Evolutionary conservation across 2,888 invertebrate genomes (phyloP), one percentile per base, ranked within the genome.

Genomic region (Poecilus cupreus): DNA sequence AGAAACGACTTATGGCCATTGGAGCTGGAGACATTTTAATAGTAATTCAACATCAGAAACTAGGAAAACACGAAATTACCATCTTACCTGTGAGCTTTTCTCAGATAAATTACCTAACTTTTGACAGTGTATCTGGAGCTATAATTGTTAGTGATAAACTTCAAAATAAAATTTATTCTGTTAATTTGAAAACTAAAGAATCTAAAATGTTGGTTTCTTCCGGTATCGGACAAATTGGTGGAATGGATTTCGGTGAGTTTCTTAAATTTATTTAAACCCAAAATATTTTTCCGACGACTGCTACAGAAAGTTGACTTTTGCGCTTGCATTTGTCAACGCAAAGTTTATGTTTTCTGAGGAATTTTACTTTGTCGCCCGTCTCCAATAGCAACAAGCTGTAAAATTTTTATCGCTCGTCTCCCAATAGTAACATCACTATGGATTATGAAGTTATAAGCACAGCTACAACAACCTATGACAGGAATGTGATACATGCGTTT

Each of bases 91-190:
- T 86, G 79, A 87, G 89, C 74, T 90, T 91, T 0, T 89, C 90
- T 79, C 89, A 91, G 5, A 92, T 95, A 11, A 93, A 93, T 64
- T 94, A 94, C 13, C 88, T 96, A 87, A 92, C 94, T 0, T 95
- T 93, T 84, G 93, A 96, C 84, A 91, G 90, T 2, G 83, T 90
- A 0, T 90, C 90, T 81, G 91, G 93, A 85, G 89, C 86, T 0
- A 82, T 91, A 0, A 88, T 90, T 72, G 87, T 93, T 8, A 91
- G 91, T 46, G 93, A 93, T 86, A 88, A 90, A 68, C 83, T 85
- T 0, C 87, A 89, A 11, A 89, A 88, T n/a, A 85, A 87, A 32
- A 90, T 93, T 32, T 87, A 89, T 22, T 87, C 89, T 1, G 88
- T 90, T 13, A 87, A 91, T 84, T 85, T 88, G 39, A 85, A 88